Conservation (phyloP, 2,113 vertebrate species). For the Chascanopsetta lugubris region DNA sequence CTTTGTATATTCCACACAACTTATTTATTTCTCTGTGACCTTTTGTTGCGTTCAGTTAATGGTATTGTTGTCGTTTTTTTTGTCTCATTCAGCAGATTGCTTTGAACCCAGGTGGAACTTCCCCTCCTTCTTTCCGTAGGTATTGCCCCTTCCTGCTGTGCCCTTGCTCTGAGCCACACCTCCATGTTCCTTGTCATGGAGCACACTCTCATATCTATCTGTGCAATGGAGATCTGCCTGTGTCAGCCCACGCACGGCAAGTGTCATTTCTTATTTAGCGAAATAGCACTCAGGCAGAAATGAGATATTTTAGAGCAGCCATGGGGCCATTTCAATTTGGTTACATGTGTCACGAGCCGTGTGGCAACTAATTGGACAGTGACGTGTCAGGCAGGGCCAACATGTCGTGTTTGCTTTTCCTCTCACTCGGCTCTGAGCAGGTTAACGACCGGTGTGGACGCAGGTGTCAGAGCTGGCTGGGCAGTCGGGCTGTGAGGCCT, state of each 20-base stretch:
- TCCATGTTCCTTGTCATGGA: not conserved
- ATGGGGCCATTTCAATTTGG: not conserved
- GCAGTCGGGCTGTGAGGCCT: no score
- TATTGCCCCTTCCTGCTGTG: not conserved
- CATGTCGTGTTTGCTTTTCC: no score
- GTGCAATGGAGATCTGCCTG: not conserved
- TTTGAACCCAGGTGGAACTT: constrained; percentile 4
- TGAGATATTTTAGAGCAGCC: not conserved
- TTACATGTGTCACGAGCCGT: not conserved
- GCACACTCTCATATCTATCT: constrained; percentile 1
- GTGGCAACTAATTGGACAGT: no score
- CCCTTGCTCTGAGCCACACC: constrained; percentile 18
- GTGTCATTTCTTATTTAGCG: not conserved
- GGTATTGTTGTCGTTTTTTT: constrained; percentile 1
- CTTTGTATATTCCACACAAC: constrained; percentile 5
- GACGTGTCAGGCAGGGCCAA: no score
- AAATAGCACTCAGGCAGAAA: constrained; percentile 21
- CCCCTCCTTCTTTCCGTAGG: constrained; percentile 3
- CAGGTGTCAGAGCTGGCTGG: no score
- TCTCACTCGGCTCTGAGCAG: no score
- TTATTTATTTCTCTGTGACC: not conserved
- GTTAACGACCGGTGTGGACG: no score
- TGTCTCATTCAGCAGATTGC: not conserved
- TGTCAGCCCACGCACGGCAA: not conserved
- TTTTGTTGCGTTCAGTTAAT: constrained; percentile 1